Percentiles rank a stretch among this genome's conserved stretches.
These are phyloP conservation scores for Teinopalpus imperialis DNA, from an alignment of 2,888 invertebrate genomes.

Conservation along the genomic window DNA sequence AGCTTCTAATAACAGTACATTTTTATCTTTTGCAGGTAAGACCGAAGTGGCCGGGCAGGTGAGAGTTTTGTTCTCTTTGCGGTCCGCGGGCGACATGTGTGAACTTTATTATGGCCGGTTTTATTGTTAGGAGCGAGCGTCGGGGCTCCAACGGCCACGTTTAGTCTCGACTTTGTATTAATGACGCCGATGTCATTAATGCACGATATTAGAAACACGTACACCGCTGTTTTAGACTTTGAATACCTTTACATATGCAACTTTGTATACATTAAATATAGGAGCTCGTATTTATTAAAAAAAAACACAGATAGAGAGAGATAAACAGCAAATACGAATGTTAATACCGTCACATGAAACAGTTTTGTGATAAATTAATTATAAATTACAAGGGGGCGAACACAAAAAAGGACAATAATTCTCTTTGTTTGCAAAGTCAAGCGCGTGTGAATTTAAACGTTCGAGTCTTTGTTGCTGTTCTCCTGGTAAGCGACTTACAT, in stretches of 20 bases:
- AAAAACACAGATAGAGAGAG: no score
- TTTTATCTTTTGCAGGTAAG: conserved; percentile 69
- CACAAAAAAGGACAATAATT: conserved; percentile 38
- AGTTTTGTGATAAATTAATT: conserved; percentile 47
- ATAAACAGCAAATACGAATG: conserved; percentile 45
- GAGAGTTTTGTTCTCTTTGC: conserved; percentile 64
- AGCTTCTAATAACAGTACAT: conserved; percentile 46
- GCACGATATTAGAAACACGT: conserved; percentile 29
- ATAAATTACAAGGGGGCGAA: conserved; percentile 51
- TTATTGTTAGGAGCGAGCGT: conserved; percentile 52
- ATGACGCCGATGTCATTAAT: conserved; percentile 41
- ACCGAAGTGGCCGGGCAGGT: conserved; percentile 49
- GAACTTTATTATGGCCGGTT: conserved; percentile 65
- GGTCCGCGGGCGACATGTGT: conserved; percentile 58
- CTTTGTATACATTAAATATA: no score
- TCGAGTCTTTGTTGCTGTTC: conserved; percentile 39
- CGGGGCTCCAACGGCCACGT: conserved; percentile 35
- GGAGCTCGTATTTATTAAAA: no score
- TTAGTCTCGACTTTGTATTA: conserved; percentile 41
- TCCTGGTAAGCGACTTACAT: conserved; percentile 47
- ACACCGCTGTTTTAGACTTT: neutral
- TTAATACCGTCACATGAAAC: conserved; percentile 55
- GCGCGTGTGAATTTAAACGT: conserved; percentile 60
- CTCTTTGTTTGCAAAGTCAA: conserved; percentile 53
- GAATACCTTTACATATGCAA: neutral